Base-by-base conservation (phyloP, 2,888 invertebrate species). In the Euphydryas editha region DNA sequence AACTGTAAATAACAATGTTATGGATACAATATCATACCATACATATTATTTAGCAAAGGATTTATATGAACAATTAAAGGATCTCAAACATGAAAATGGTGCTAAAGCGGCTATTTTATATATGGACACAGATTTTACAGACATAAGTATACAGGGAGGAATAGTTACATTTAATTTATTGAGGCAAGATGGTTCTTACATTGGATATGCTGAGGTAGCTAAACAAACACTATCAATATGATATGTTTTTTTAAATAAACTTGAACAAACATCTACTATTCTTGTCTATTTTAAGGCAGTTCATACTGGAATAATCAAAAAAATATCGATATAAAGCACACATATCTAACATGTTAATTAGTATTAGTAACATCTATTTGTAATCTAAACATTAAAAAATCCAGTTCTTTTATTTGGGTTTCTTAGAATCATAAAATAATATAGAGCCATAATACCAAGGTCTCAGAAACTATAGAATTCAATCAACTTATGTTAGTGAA, bases 121-220 rank as follows among this genome's bases (percentile, higher is more conserved):
- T 81, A 94, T 95, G 79, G 96, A 97, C 80, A 94, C 95, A 0
- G 93, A 94, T 73, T 97, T 95, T 83, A 92, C 90, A 63, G 91
- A 95, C 78, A 80, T 82, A 0, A 76, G 81, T 17, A 88, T 82
- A 20, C 99, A 99, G 90, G 99, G 99, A 11, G 96, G 95, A 46
- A 95, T 97, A 68, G 95, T 99, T 6, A 96, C 97, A 73, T 99
- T 99, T 83, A 99, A 98, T 93, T 87, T 99, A 62, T 82, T 95
- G 11, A 94, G 97, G 73, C 93, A 95, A 46, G 95, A 96, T 88
- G 97, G 97, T 24, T 93, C 94, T 49, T 96, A 94, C 84, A 95
- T 99, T 75, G 99, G 99, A 59, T 99, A 96, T 91, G 94, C 96
- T 68, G 98, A 99, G 94, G 97, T 97, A 86, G 60, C 59, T 49